Evolutionary conservation across 2,797 vertebrate genomes (phyloP).

Genomic region (Falco concolor): DNA sequence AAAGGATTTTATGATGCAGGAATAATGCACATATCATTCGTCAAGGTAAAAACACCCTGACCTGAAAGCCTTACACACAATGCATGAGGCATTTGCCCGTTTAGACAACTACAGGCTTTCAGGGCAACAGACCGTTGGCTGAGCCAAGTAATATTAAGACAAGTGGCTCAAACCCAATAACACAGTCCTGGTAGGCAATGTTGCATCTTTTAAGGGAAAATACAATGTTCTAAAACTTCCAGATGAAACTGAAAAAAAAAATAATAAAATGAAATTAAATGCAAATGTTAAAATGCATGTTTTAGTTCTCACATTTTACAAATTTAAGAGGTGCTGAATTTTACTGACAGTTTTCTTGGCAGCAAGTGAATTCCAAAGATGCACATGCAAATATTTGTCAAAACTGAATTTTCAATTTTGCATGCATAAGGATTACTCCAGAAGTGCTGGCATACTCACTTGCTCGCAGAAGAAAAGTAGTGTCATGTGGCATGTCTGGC

Average conservation of each 20-base stretch:
- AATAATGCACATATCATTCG: background rate
- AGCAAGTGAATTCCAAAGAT: conserved; percentile 53
- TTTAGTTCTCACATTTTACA: conserved; percentile 64
- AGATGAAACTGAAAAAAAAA: conserved; percentile 6
- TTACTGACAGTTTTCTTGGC: conserved; percentile 62
- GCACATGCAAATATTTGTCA: conserved; percentile 65
- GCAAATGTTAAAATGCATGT: conserved; percentile 53
- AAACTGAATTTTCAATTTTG: conserved; percentile 60
- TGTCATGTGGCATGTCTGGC: background rate
- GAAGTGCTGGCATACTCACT: conserved; percentile 20
- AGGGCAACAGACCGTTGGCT: background rate
- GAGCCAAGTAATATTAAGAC: background rate
- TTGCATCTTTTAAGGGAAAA: background rate
- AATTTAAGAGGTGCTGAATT: conserved; percentile 54
- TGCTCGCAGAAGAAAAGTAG: background rate
- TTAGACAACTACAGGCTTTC: background rate
- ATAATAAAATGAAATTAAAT: conserved; percentile 3
- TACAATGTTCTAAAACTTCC: background rate
- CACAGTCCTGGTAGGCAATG: background rate
- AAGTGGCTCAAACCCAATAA: background rate
- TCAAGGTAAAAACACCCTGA: background rate
- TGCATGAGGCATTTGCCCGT: background rate
- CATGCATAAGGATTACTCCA: conserved; percentile 33
- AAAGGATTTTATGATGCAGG: background rate
- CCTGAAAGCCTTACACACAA: background rate